A percentile compares a stretch with the other conserved stretches of the same genome.
Conservation (phyloP, 1,140 invertebrate species). For the Papilio xuthus region DNA sequence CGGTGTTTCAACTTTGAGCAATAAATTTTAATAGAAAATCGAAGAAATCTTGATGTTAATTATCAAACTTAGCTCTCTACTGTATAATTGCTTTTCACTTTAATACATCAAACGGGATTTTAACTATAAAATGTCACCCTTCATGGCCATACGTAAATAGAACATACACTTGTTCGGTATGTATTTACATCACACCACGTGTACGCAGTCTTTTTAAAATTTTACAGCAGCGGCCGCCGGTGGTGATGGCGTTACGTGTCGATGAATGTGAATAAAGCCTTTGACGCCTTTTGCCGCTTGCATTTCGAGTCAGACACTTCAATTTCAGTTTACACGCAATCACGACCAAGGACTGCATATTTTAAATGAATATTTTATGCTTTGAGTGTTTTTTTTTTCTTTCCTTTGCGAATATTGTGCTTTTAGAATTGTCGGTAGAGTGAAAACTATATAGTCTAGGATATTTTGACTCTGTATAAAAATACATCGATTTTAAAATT, state of each 20-base stretch:
- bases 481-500: not conserved
- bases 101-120: conserved; percentile 24
- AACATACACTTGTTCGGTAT: conserved; percentile 23
- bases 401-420: conserved; percentile 14
- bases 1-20: conserved; percentile 70
- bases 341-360: conserved; percentile 49
- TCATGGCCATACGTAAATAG: conserved; percentile 21
- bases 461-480: not conserved
- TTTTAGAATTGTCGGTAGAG: not conserved
- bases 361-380: conserved; percentile 35
- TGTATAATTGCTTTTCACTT: conserved; percentile 41
- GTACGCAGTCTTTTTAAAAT: conserved; percentile 57
- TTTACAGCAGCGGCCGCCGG: conserved; percentile 45
- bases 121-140: not conserved
- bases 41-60: conserved; percentile 57
- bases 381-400: conserved; percentile 11
- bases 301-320: conserved; percentile 72
- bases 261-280: conserved; percentile 77
- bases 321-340: conserved; percentile 73
- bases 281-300: conserved; percentile 75
- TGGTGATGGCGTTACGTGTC: conserved; percentile 67
- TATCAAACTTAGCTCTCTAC: conserved; percentile 45
- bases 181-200: conserved; percentile 47
- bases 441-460: not conserved
- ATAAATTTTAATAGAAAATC: conserved; percentile 74